These are phyloP conservation scores for Parotocinclus haroldoi DNA, from an alignment of 2,797 vertebrate species.

Conservation along the genomic window DNA sequence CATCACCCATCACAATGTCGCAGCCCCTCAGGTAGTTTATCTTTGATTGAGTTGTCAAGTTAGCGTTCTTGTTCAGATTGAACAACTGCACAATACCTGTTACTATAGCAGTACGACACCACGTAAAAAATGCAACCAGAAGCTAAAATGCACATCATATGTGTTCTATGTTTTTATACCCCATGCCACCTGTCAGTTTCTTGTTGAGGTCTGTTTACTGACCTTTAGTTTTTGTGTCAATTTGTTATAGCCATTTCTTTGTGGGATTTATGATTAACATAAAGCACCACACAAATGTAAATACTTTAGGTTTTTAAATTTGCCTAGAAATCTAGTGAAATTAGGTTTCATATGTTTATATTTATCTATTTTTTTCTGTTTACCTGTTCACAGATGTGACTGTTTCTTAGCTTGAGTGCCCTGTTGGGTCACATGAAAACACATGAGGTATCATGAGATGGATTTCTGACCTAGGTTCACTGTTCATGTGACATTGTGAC, in stretches of 20 bases:
- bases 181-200: background rate
- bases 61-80: constrained; percentile 10
- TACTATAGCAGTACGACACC: constrained; percentile 20
- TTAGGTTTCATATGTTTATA: background rate
- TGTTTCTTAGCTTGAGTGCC: background rate
- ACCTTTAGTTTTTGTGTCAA: background rate
- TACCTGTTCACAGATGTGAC: constrained; percentile 8
- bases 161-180: background rate
- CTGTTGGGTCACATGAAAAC: constrained; percentile 10
- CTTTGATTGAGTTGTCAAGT: constrained; percentile 34
- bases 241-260: background rate
- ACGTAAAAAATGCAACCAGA: background rate
- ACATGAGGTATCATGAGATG: constrained; percentile 23
- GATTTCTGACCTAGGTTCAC: background rate
- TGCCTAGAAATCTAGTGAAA: background rate
- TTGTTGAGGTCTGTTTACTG: constrained; percentile 18
- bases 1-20: constrained; percentile 28
- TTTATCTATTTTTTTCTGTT: background rate
- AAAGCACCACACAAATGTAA: constrained; percentile 25
- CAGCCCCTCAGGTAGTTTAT: constrained; percentile 37
- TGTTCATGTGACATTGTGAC: too few relatives aligned
- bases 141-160: background rate
- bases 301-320: constrained; percentile 2
- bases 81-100: constrained; percentile 22
- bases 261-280: background rate